phyloP scores from a whole-genome alignment of 2,888 invertebrate genomes.

The Epinotia bilunana region DNA sequence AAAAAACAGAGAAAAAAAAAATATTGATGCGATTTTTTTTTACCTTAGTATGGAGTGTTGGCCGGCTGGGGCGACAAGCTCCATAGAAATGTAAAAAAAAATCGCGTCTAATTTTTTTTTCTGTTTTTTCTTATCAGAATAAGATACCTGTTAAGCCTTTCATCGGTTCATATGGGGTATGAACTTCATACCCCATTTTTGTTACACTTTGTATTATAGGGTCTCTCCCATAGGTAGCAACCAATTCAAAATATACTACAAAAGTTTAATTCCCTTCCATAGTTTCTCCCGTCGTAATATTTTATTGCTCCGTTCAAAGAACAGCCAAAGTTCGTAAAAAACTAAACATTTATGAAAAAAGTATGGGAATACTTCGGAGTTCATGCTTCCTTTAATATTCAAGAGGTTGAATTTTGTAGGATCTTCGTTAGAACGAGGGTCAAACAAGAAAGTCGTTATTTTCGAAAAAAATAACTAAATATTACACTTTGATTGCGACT shows the following conservation, averaged over 20 bases:
- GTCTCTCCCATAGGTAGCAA: too few relatives aligned
- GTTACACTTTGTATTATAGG: too few relatives aligned
- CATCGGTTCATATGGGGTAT: too few relatives aligned
- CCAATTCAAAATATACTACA: background rate
- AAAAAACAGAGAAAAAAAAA: too few relatives aligned
- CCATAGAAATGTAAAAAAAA: too few relatives aligned
- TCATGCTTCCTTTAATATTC: constrained; percentile 22
- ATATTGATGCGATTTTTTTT: too few relatives aligned
- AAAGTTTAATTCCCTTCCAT: background rate
- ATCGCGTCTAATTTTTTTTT: too few relatives aligned
- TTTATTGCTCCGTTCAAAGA: background rate
- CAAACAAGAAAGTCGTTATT: constrained; percentile 6
- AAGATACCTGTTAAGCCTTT: too few relatives aligned
- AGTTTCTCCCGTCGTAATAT: background rate
- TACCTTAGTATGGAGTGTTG: too few relatives aligned
- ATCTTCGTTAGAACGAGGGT: background rate
- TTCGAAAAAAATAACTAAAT: background rate
- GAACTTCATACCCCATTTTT: too few relatives aligned
- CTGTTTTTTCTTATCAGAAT: too few relatives aligned
- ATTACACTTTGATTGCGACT: background rate
- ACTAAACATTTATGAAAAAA: constrained; percentile 33
- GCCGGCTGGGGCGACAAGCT: too few relatives aligned
- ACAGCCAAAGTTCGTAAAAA: constrained; percentile 30
- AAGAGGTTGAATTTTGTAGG: background rate
- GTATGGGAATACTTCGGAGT: constrained; percentile 33